Base-by-base conservation (phyloP, 2,888 invertebrate species). In the Volucella inflata region DNA sequence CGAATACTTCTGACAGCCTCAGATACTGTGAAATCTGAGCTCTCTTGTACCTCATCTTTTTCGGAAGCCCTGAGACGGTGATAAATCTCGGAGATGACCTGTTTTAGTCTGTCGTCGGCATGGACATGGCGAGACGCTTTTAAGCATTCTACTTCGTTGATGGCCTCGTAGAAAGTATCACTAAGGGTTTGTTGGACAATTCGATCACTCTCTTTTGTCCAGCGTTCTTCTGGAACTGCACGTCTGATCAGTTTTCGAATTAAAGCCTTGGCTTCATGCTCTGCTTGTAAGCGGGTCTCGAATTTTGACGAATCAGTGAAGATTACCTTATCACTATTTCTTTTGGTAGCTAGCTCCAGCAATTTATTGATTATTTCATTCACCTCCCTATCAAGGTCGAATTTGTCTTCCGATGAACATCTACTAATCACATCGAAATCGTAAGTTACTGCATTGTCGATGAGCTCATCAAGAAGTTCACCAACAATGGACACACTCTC, bases 171-270 rank as follows among this genome's bases (percentile, higher is more conserved):
- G 1, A 91, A 68, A 0, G 91, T 59, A 59, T 89, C 89, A 3
- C 74, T 79, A 11, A 88, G 74, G 62, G 87, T 89, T 62, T 89
- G 90, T 14, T 88, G 72, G 0, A 87, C 87, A n/a, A 90, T 83
- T 0, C 89, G 88, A 57, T 91, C 91, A 0, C 74, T 60, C 50
- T 88, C 81, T 0, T 88, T 87, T 46, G 74, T 88, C 91, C 91
- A 91, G 50, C 91, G 90, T 2, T 89, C 71, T 0, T 90, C 90
- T 0, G 91, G 89, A 1, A 91, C 89, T 0, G 89, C 88, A 16
- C 87, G 85, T 10, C 90, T 88, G 9, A 92, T 88, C 0, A 90
- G 12, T 62, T 91, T 91, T 1, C 90, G 87, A 11, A 92, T 67
- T 0, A 91, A 89, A 4, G 89, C 89, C 2, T 81, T 53, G 0